These are phyloP conservation scores for Beris chalybata DNA, from an alignment of 2,888 invertebrate genomes.

Conservation along the genomic window DNA sequence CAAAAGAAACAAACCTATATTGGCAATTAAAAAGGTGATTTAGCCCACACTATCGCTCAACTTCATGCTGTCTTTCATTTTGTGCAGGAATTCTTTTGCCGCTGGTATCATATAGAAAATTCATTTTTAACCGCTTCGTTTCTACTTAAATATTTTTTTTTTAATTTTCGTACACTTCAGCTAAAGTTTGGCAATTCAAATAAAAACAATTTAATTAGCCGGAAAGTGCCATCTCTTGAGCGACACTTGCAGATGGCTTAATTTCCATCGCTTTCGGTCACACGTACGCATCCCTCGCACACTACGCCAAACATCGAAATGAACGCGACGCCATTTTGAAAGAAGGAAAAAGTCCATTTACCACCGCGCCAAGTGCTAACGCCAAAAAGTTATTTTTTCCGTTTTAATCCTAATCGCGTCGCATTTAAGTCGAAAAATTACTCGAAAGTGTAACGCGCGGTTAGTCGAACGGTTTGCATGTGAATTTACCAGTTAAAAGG, in stretches of 20 bases:
- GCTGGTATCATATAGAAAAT: too few relatives aligned
- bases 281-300: constrained; percentile 4
- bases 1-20: too few relatives aligned
- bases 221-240: not conserved
- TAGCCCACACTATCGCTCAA: too few relatives aligned
- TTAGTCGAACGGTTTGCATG: not conserved
- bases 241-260: not conserved
- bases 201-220: too few relatives aligned
- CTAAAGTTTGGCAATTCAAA: too few relatives aligned
- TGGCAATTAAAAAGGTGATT: too few relatives aligned
- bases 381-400: constrained; percentile 13
- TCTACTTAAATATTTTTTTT: too few relatives aligned
- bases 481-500: not conserved
- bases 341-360: constrained; percentile 34
- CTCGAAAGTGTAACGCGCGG: not conserved
- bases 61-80: too few relatives aligned
- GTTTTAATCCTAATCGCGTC: not conserved
- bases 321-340: constrained; percentile 38
- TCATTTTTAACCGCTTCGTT: too few relatives aligned
- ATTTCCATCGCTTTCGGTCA: too few relatives aligned
- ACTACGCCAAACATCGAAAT: constrained; percentile 20
- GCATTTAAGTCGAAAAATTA: not conserved
- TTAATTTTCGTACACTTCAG: too few relatives aligned
- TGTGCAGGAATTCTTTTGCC: too few relatives aligned
- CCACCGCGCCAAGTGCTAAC: constrained; percentile 19